phyloP scores from a whole-genome alignment of 2,113 vertebrate genomes.

The Hippocampus abdominalis region DNA sequence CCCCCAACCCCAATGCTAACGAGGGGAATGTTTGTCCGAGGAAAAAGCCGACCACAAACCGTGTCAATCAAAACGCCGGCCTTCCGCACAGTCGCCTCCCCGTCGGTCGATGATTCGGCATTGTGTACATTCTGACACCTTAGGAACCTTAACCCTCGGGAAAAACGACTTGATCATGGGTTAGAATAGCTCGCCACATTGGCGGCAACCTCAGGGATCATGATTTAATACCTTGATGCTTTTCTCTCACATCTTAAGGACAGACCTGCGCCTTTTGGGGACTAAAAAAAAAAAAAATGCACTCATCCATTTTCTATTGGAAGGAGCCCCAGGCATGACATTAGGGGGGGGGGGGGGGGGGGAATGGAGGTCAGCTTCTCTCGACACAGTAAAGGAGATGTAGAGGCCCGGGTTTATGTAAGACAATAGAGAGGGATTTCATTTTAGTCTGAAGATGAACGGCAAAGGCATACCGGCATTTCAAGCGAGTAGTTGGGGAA shows the following conservation, averaged over 20 bases:
- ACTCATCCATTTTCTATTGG: background rate
- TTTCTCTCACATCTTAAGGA: background rate
- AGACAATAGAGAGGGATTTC: background rate
- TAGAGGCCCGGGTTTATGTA: background rate
- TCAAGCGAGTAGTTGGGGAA: background rate
- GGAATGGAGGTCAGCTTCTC: background rate
- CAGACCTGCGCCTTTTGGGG: background rate
- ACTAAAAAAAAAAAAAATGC: background rate
- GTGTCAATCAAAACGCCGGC: conserved; percentile 46
- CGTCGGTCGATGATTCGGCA: conserved; percentile 31
- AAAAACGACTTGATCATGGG: background rate
- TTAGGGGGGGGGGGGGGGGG: background rate
- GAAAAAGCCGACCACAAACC: conserved; percentile 37
- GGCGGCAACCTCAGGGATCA: background rate
- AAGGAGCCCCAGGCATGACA: background rate
- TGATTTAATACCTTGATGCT: background rate
- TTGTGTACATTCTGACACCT: conserved; percentile 31
- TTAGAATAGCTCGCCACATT: background rate
- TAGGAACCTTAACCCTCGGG: background rate
- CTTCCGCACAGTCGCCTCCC: conserved; percentile 29
- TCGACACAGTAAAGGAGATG: background rate
- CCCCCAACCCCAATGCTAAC: conserved; percentile 42
- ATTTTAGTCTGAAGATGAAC: background rate
- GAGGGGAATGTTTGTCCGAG: conserved; percentile 36
- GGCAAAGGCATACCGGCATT: background rate